These are phyloP conservation scores for Hyaena hyaena DNA, from an alignment of 2,113 vertebrate species.

Conservation along the genomic window DNA sequence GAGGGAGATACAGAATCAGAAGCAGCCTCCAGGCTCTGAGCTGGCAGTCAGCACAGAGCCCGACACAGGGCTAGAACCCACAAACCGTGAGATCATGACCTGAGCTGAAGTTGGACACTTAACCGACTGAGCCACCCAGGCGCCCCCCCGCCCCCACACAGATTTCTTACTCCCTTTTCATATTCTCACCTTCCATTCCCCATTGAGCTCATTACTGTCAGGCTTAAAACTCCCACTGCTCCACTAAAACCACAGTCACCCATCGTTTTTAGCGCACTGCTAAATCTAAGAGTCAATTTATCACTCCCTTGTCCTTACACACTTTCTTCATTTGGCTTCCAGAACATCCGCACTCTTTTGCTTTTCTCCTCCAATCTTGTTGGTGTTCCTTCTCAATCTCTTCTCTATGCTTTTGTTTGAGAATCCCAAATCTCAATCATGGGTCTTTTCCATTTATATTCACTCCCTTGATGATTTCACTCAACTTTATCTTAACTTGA, in stretches of 20 bases:
- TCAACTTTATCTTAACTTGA: neutral
- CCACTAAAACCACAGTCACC: neutral
- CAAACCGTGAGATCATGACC: too few relatives aligned
- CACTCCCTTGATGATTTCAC: neutral
- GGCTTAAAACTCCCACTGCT: neutral
- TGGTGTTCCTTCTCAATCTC: neutral
- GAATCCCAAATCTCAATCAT: neutral
- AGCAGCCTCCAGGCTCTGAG: too few relatives aligned
- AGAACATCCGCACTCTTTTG: neutral
- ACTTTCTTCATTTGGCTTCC: neutral
- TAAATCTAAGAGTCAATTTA: neutral
- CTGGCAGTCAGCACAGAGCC: too few relatives aligned
- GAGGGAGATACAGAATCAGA: too few relatives aligned
- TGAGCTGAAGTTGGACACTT: too few relatives aligned
- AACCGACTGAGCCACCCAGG: too few relatives aligned
- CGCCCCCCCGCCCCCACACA: too few relatives aligned
- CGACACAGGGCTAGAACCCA: too few relatives aligned
- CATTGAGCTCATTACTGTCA: neutral
- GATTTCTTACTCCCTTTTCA: neutral
- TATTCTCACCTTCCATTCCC: neutral
- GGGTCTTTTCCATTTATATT: neutral
- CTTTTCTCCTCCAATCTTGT: neutral
- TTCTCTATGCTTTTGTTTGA: neutral
- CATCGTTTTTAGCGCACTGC: neutral
- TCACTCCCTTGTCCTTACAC: neutral